Conservation (phyloP, 2,888 invertebrate genomes). For the Caenorhabditis sinica region DNA sequence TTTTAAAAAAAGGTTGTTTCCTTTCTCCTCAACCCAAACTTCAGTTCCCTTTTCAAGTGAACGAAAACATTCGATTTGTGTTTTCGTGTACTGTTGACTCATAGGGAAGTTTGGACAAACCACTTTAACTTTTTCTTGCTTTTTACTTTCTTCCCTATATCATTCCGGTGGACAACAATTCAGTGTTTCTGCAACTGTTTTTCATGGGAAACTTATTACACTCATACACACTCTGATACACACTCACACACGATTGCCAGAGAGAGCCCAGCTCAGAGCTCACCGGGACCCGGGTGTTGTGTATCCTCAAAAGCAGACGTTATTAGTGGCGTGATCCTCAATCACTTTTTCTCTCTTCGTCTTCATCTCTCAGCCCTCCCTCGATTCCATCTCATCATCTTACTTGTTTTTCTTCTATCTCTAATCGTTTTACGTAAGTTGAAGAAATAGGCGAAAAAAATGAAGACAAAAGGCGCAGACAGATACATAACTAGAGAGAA, state of each 20-base stretch:
- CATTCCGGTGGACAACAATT: slow-evolving; percentile 28
- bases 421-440: slow-evolving; percentile 61
- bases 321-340: slow-evolving; percentile 64
- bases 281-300: slow-evolving; percentile 31
- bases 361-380: neutral
- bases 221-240: slow-evolving; percentile 12
- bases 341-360: slow-evolving; percentile 45
- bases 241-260: neutral
- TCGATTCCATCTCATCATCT: slow-evolving; percentile 26
- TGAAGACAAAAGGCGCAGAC: slow-evolving; percentile 42
- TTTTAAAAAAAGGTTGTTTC: neutral
- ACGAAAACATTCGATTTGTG: neutral
- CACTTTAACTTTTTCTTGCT: neutral
- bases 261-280: slow-evolving; percentile 24
- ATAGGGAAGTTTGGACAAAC: neutral
- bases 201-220: slow-evolving; percentile 47
- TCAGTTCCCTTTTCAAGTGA: neutral
- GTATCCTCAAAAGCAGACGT: slow-evolving; percentile 62
- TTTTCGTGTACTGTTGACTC: neutral
- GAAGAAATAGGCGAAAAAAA: slow-evolving; percentile 30
- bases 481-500: slow-evolving; percentile 34
- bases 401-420: slow-evolving; percentile 53
- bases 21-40: neutral
- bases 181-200: slow-evolving; percentile 45
- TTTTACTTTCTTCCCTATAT: neutral